Percentiles rank a stretch among this genome's conserved stretches.
These are phyloP conservation scores for Eptatretus atami DNA, from an alignment of 2,797 vertebrate species.

Conservation along the genomic window DNA sequence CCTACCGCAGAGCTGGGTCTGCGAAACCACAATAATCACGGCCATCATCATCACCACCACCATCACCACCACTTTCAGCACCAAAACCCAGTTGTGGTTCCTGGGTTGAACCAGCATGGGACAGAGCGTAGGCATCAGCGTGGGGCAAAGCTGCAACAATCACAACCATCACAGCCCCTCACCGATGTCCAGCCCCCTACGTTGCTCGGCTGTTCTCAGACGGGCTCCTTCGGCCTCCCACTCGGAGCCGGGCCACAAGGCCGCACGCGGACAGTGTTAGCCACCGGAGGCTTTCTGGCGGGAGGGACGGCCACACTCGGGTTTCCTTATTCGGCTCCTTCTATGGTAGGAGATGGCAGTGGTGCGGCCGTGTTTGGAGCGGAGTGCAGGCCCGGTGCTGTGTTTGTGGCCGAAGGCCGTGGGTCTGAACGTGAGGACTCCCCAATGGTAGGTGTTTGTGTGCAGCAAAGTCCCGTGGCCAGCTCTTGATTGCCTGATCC, in stretches of 20 bases:
- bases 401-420: slow-evolving; percentile 21
- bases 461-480: slow-evolving; percentile 31
- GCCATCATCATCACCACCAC: slow-evolving; percentile 1
- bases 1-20: background rate
- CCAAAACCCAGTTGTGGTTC: background rate
- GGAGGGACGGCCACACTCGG: slow-evolving; percentile 20
- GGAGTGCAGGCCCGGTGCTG: slow-evolving; percentile 11
- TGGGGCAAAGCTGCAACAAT: no score
- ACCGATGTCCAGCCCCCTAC: background rate
- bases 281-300: background rate
- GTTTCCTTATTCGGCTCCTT: slow-evolving; percentile 17
- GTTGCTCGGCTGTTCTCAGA: background rate
- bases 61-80: slow-evolving; percentile 4
- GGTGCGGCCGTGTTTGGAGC: slow-evolving; percentile 29
- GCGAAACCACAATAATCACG: background rate
- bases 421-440: slow-evolving; percentile 38
- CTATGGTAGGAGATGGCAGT: slow-evolving; percentile 20
- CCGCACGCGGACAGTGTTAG: background rate
- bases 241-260: background rate
- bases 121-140: no score
- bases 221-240: background rate
- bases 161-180: background rate
- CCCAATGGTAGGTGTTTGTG: slow-evolving; percentile 25
- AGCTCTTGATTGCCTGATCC: slow-evolving; percentile 69
- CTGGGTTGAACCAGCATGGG: no score